Evolutionary conservation across 2,113 vertebrate species (phyloP).

Genomic region (Gymnobelideus leadbeateri): DNA sequence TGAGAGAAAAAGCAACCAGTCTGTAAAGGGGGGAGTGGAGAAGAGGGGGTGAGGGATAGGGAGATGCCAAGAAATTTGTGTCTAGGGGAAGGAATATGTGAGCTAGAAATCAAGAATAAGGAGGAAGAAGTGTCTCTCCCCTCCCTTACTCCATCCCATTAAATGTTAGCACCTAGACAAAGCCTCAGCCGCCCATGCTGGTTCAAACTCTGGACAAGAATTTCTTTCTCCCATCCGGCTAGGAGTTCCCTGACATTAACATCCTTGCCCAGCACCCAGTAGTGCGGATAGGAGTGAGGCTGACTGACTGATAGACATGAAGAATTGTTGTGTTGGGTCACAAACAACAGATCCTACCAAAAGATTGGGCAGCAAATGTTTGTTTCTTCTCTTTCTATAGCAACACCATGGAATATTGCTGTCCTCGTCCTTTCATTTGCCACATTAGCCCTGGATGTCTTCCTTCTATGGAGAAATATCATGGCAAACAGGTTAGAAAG

Average conservation of each 20-base stretch:
- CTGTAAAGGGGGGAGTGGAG: background rate
- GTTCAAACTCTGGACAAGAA: background rate
- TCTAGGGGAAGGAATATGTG: background rate
- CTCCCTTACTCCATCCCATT: too few species aligned
- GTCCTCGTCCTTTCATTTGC: slow-evolving; percentile 84
- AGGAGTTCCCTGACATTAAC: background rate
- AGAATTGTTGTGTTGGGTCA: background rate
- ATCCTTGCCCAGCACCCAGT: background rate
- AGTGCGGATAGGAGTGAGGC: background rate
- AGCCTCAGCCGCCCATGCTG: background rate
- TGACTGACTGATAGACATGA: background rate
- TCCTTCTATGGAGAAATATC: slow-evolving; percentile 87
- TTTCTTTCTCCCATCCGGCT: background rate
- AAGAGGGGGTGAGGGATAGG: too few species aligned
- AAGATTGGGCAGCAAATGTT: background rate
- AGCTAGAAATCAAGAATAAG: background rate
- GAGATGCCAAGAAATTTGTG: background rate
- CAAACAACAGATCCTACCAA: background rate
- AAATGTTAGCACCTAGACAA: background rate
- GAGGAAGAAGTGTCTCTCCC: background rate
- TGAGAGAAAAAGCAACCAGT: background rate
- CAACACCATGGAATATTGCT: slow-evolving; percentile 88
- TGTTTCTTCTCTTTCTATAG: slow-evolving; percentile 79
- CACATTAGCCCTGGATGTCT: slow-evolving; percentile 85
- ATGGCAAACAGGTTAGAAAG: slow-evolving; percentile 89